Percentiles rank a stretch among this genome's conserved stretches.
phyloP scores from a whole-genome alignment of 2,888 invertebrate species.

The Mesorhabditis belari region DNA sequence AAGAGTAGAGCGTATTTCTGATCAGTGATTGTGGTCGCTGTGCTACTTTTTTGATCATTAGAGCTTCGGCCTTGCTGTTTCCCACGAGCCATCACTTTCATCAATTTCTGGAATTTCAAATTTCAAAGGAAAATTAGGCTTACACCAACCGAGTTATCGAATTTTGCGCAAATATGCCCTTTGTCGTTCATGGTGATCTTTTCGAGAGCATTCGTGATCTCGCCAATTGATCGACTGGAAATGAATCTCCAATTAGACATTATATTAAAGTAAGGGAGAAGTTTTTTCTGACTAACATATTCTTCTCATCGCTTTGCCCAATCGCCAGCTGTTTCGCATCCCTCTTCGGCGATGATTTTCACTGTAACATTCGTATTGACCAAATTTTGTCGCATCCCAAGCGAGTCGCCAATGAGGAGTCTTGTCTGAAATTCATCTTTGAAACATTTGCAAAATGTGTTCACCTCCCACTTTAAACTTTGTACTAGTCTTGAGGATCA shows the following conservation, averaged over 20 bases:
- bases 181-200: conserved; percentile 51
- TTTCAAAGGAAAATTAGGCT: conserved; percentile 2
- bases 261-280: not conserved
- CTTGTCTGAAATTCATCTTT: conserved; percentile 43
- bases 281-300: conserved; percentile 35
- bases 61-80: conserved; percentile 51
- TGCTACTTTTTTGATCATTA: conserved; percentile 17
- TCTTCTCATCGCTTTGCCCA: conserved; percentile 41
- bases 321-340: conserved; percentile 43
- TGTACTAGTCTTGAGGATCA: conserved; percentile 59
- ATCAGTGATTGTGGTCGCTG: conserved; percentile 50
- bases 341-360: conserved; percentile 51
- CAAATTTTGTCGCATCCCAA: conserved; percentile 53
- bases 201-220: conserved; percentile 51
- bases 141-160: conserved; percentile 50
- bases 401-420: conserved; percentile 58
- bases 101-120: not conserved
- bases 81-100: conserved; percentile 52
- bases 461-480: conserved; percentile 55
- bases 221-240: conserved; percentile 48
- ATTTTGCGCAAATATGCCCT: conserved; percentile 49
- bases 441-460: not conserved
- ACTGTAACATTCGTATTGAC: conserved; percentile 50
- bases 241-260: conserved; percentile 4
- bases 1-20: conserved; percentile 53